A percentile compares a stretch with the other conserved stretches of the same genome.
Conservation (phyloP, 1,140 invertebrate species). For the Caenorhabditis briggsae region DNA sequence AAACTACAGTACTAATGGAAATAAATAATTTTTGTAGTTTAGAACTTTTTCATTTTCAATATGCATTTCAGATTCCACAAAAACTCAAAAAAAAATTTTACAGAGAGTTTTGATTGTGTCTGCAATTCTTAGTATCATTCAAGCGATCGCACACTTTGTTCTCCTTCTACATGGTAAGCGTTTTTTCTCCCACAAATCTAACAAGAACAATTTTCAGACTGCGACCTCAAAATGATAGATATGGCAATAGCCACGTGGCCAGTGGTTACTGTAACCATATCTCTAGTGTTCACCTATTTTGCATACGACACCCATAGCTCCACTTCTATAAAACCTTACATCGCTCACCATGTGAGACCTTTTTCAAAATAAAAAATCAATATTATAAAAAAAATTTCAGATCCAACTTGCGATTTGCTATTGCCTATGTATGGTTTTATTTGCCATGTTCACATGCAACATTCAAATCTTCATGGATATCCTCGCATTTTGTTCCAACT, state of each 20-base stretch:
- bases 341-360: slow-evolving; percentile 15
- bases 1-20: no score
- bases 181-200: not conserved
- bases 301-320: slow-evolving; percentile 18
- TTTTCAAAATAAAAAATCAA: not conserved
- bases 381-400: not conserved
- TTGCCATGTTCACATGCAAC: slow-evolving; percentile 8
- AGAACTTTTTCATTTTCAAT: no score
- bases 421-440: not conserved
- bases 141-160: not conserved
- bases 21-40: no score
- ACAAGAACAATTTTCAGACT: not conserved
- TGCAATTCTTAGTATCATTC: not conserved
- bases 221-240: slow-evolving; percentile 39
- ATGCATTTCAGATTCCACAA: no score
- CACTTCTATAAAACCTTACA: slow-evolving; percentile 20
- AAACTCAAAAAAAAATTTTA: no score
- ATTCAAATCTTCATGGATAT: slow-evolving; percentile 7
- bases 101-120: slow-evolving; percentile 15
- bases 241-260: slow-evolving; percentile 23
- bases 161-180: not conserved
- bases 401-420: not conserved
- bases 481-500: slow-evolving; percentile 10
- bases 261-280: slow-evolving; percentile 8
- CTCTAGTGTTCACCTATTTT: slow-evolving; percentile 19